Evolutionary conservation across 2,797 vertebrate species (phyloP).

Genomic region (Parauchenoglanis ngamensis): DNA sequence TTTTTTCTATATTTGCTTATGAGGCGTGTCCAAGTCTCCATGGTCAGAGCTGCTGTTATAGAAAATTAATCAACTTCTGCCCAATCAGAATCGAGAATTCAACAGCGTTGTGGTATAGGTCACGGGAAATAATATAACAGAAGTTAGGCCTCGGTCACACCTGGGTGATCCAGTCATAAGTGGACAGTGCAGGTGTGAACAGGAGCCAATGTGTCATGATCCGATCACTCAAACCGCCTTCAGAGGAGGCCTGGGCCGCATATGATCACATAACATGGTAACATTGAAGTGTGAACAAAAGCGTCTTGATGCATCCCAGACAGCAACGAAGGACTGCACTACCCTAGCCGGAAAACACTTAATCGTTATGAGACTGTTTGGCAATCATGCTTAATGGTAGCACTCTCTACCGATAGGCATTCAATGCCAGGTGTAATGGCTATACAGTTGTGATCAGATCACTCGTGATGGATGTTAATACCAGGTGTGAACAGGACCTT

Average conservation of each 20-base stretch:
- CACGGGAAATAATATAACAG: too few relatives aligned
- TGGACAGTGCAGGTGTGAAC: too few relatives aligned
- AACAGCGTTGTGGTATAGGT: too few relatives aligned
- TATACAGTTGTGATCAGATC: not conserved
- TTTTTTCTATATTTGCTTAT: too few relatives aligned
- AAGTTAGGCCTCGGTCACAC: too few relatives aligned
- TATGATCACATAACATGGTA: not conserved
- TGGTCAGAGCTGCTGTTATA: too few relatives aligned
- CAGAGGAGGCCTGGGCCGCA: not conserved
- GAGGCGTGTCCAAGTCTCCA: too few relatives aligned
- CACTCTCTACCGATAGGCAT: not conserved
- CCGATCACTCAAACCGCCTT: not conserved
- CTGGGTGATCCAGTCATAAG: too few relatives aligned
- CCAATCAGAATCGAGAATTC: too few relatives aligned
- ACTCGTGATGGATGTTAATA: not conserved
- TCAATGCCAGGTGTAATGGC: not conserved
- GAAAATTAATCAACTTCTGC: too few relatives aligned
- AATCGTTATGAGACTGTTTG: not conserved
- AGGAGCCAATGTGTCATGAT: not conserved
- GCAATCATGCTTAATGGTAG: not conserved
- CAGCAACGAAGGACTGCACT: not conserved
- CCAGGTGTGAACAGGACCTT: not conserved
- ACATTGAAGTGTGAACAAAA: not conserved
- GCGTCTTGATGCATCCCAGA: not conserved
- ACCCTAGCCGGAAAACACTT: not conserved